phyloP scores from a whole-genome alignment of 2,113 vertebrate genomes.

The Gymnobelideus leadbeateri region DNA sequence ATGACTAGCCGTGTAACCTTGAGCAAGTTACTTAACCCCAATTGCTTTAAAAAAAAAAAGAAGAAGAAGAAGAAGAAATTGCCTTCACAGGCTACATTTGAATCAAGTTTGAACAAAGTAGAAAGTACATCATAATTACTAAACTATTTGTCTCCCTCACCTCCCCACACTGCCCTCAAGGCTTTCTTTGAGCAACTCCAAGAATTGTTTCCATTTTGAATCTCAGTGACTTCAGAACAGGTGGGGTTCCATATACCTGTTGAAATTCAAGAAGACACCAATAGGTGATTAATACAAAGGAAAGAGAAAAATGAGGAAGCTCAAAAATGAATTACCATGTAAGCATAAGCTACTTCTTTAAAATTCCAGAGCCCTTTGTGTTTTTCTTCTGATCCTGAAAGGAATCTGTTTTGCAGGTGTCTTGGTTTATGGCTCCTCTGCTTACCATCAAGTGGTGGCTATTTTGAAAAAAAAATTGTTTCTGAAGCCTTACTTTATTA shows the following conservation, averaged over 20 bases:
- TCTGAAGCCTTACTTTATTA: constrained; percentile 55
- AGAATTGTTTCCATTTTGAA: constrained; percentile 37
- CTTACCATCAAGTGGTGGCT: constrained; percentile 13
- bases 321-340: constrained; percentile 34
- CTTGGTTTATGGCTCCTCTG: constrained; percentile 30
- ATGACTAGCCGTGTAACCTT: too few relatives aligned
- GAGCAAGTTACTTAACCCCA: too few relatives aligned
- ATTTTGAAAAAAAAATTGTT: constrained; percentile 45
- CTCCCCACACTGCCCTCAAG: neutral
- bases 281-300: constrained; percentile 33
- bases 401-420: constrained; percentile 57
- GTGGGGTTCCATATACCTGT: constrained; percentile 27
- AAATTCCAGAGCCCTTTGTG: neutral
- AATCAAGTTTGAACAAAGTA: constrained; percentile 34
- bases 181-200: neutral
- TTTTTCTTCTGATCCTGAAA: constrained; percentile 43
- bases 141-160: neutral
- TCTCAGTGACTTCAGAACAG: constrained; percentile 35
- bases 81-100: constrained; percentile 45
- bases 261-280: constrained; percentile 26
- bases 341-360: constrained; percentile 39
- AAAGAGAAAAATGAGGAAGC: constrained; percentile 34
- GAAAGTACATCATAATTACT: constrained; percentile 18
- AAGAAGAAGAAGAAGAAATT: too few relatives aligned
- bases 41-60: too few relatives aligned